Base-by-base conservation (phyloP, 2,797 vertebrate genomes). In the Ceryle rudis region DNA sequence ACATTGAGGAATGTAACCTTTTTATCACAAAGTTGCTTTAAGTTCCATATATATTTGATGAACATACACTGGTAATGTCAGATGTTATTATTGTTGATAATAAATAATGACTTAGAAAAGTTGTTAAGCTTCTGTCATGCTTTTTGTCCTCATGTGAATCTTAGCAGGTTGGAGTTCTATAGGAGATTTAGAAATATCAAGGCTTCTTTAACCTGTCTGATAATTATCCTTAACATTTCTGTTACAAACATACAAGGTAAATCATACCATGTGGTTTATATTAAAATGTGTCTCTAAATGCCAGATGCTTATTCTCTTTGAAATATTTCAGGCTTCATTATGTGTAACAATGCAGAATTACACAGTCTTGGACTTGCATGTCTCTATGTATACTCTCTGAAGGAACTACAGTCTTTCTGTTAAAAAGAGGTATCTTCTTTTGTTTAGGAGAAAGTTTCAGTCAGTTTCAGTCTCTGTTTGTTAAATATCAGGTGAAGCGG, bases 261-360 rank as follows among this genome's bases (percentile, higher is more conserved):
- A 29, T 51, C 20, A 69, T 31, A 13, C 28, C 33, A 41, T 29
- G 28, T 77, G 21, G 26, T 80, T 89, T 80, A 42, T 90, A 47
- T 58, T 72, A 60, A 86, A 83, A 61, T n/a, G 8, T 52, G 44
- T 26, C 57, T 90, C 33, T 85, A 70, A 87, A 83, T 69, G 54
- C 74, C 29, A 81, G 55, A 54, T 65, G 8, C 13, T 81, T 81
- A 42, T 83, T 92, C 9, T 64, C 6, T 86, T 14, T 78, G 52
- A 96, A 83, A 39, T 69, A 57, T 78, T 92, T 97, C 49, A 81
- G 41, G 7, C 26, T 93, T 90, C n/a, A 67, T 78, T 82, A 83
- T 51, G 16, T 71, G n/a, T 61, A 81, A 42, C 39, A 72, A 41
- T 9, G 14, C 31, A 88, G 61, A 82, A 87, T 73, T 85, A 61